These are phyloP conservation scores for Pheosia tremula DNA, from an alignment of 2,888 invertebrate genomes.

Conservation along the genomic window DNA sequence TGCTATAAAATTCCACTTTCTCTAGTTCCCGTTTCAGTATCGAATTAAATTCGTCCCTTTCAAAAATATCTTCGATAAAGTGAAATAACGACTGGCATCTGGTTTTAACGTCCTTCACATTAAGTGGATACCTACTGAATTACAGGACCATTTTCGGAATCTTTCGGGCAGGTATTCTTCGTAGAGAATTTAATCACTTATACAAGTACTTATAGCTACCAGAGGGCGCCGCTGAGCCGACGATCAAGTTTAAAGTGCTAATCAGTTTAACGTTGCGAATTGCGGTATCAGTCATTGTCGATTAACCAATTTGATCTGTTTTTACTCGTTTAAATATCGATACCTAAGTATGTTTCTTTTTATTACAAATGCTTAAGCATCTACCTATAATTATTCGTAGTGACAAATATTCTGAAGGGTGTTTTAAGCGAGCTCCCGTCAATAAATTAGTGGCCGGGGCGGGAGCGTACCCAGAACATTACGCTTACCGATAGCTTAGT, in stretches of 20 bases:
- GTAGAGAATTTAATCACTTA: constrained; percentile 46
- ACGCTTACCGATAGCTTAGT: too few relatives aligned
- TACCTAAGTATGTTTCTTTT: too few relatives aligned
- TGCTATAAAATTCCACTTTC: background rate
- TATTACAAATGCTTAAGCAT: too few relatives aligned
- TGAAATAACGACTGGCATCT: constrained; percentile 52
- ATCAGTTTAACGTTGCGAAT: background rate
- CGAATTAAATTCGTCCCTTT: constrained; percentile 23
- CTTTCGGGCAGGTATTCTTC: constrained; percentile 30
- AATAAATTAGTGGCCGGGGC: too few relatives aligned
- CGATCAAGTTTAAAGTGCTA: constrained; percentile 21
- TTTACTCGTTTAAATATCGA: too few relatives aligned
- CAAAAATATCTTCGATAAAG: constrained; percentile 42
- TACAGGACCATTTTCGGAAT: constrained; percentile 31
- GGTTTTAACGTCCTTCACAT: constrained; percentile 37
- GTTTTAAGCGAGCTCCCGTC: too few relatives aligned
- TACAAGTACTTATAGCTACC: constrained; percentile 15
- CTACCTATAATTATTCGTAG: too few relatives aligned
- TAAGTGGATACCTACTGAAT: constrained; percentile 24
- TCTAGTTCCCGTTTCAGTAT: constrained; percentile 10
- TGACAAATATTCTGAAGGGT: too few relatives aligned
- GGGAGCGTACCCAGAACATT: too few relatives aligned
- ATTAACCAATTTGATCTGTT: too few relatives aligned
- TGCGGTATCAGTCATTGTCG: background rate
- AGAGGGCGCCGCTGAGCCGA: constrained; percentile 28